Evolutionary conservation across 2,888 invertebrate genomes (phyloP).

Genomic region (Augochlorella aurata): DNA sequence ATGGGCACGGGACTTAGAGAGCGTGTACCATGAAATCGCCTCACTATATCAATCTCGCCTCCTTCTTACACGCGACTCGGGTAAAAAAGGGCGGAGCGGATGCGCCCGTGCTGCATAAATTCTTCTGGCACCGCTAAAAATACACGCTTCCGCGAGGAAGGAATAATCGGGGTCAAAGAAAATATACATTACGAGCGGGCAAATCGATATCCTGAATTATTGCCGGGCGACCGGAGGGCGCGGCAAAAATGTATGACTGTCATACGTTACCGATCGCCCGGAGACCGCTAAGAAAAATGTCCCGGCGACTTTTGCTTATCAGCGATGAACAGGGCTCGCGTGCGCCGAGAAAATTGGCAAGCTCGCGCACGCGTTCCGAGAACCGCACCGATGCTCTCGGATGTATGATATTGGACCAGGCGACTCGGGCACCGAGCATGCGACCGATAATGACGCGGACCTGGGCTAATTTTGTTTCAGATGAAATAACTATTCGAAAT

Average conservation of each 20-base stretch:
- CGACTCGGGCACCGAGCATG: background rate
- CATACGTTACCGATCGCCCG: conserved; percentile 36
- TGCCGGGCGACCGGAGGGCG: conserved; percentile 4
- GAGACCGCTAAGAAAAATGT: conserved; percentile 37
- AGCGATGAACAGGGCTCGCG: conserved; percentile 24
- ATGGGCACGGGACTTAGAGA: conserved; percentile 61
- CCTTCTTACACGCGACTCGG: conserved; percentile 43
- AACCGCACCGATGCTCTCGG: background rate
- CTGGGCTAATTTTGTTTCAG: too few species aligned
- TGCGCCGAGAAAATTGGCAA: conserved; percentile 37
- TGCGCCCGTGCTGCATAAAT: conserved; percentile 40
- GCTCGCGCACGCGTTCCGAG: conserved; percentile 7
- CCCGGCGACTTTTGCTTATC: conserved; percentile 26
- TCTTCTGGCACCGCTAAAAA: conserved; percentile 31
- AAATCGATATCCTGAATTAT: conserved; percentile 49
- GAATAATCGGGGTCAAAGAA: conserved; percentile 40
- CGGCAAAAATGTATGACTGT: conserved; percentile 36
- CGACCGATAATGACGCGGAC: too few species aligned
- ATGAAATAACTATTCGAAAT: too few species aligned
- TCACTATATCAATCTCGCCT: conserved; percentile 69
- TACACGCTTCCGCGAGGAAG: conserved; percentile 37
- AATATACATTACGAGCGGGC: conserved; percentile 34
- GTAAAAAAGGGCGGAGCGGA: conserved; percentile 37
- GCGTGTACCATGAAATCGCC: conserved; percentile 66
- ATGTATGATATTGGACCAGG: background rate